A percentile compares a stretch with the other conserved stretches of the same genome.
Evolutionary conservation across 1,140 invertebrate genomes (phyloP).

Genomic region (Leptinotarsa defecta): DNA sequence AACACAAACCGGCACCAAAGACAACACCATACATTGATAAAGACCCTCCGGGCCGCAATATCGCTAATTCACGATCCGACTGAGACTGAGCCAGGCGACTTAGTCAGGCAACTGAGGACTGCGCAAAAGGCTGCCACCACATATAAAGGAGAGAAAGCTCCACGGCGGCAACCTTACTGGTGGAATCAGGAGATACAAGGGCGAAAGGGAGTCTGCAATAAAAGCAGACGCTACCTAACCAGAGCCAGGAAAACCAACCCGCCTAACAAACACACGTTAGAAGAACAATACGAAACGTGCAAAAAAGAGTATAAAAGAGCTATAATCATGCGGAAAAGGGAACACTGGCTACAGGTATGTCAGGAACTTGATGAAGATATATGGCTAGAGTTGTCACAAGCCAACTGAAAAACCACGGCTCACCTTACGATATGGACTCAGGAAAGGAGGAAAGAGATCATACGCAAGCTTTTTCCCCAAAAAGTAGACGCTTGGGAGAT

Average conservation of each 20-base stretch:
- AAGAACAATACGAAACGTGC: background rate
- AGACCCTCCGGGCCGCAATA: background rate
- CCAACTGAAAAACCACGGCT: background rate
- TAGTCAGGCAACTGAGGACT: background rate
- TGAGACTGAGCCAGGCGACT: background rate
- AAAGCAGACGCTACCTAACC: background rate
- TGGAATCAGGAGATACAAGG: background rate
- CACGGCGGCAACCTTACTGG: background rate
- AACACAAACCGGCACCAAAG: background rate
- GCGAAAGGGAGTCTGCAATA: background rate
- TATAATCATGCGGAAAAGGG: constrained; percentile 15
- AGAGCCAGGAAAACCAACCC: background rate
- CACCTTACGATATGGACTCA: background rate
- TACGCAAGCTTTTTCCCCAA: background rate
- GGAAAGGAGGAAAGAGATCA: background rate
- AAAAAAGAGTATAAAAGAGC: constrained; percentile 8
- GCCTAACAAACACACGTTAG: background rate
- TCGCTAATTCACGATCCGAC: background rate
- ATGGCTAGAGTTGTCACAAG: background rate
- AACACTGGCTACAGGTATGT: constrained; percentile 28
- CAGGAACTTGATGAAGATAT: background rate
- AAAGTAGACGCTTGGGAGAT: background rate
- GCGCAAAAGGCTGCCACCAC: background rate
- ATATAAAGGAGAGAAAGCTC: background rate
- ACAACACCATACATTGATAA: background rate